phyloP scores from a whole-genome alignment of 2,888 invertebrate genomes.

The Netelia virgata region DNA sequence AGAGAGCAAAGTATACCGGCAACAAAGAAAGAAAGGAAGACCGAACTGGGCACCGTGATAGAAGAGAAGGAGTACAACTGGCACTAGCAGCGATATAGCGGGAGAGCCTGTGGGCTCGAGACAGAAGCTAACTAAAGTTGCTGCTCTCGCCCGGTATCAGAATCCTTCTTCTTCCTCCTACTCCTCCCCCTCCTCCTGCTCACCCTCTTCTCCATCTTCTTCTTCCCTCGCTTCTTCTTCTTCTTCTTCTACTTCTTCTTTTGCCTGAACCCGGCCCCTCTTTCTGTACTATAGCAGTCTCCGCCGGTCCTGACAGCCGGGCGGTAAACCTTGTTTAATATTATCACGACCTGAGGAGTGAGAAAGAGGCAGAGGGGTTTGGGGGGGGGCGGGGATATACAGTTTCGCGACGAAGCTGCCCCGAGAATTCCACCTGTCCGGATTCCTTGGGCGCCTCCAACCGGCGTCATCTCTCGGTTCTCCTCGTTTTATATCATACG shows the following conservation, averaged over 20 bases:
- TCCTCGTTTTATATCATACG: conserved; percentile 5
- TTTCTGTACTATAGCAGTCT: not conserved
- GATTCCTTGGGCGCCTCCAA: conserved; percentile 62
- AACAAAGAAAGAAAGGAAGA: conserved; percentile 43
- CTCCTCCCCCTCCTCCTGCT: not conserved
- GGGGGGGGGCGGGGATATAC: not conserved
- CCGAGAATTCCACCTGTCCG: conserved; percentile 67
- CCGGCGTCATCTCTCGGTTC: conserved; percentile 13
- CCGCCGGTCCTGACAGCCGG: conserved; percentile 50
- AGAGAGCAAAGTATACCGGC: conserved; percentile 49
- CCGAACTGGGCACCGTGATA: conserved; percentile 1
- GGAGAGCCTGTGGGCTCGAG: conserved; percentile 54
- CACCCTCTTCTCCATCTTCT: conserved; percentile 33
- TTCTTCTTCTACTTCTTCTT: not conserved
- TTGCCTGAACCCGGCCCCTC: conserved; percentile 3
- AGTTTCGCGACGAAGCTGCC: conserved; percentile 49
- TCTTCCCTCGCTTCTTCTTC: conserved; percentile 8
- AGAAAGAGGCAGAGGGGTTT: conserved; percentile 37
- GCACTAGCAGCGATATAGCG: conserved; percentile 29
- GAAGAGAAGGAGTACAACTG: conserved; percentile 33
- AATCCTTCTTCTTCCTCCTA: conserved; percentile 27
- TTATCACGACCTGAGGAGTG: conserved; percentile 44
- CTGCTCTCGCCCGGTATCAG: conserved; percentile 41
- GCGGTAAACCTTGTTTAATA: conserved; percentile 59
- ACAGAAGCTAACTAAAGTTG: conserved; percentile 65